A percentile compares a stretch with the other conserved stretches of the same genome.
phyloP scores from a whole-genome alignment of 2,113 vertebrate species.

The Pterocles gutturalis region DNA sequence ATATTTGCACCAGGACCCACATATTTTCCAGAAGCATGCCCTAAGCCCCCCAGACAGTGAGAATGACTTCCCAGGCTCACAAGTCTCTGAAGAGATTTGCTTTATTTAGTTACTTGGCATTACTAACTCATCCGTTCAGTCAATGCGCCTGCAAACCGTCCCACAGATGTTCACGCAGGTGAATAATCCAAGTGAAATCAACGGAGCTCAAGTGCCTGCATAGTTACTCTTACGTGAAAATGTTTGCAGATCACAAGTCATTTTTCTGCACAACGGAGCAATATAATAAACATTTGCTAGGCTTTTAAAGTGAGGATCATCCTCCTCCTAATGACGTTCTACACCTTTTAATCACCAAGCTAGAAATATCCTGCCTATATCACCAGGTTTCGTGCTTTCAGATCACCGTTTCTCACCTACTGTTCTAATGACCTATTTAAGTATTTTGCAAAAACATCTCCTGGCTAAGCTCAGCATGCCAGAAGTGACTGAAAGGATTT shows the following conservation, averaged over 20 bases:
- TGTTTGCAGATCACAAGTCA: background rate
- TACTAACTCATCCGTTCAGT: background rate
- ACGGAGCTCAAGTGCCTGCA: background rate
- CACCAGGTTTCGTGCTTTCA: background rate
- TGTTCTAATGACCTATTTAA: background rate
- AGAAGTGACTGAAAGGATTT: background rate
- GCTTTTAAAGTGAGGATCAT: background rate
- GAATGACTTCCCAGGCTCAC: background rate
- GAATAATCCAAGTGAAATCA: background rate
- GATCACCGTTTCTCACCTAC: background rate
- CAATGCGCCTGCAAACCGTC: background rate
- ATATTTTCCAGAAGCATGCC: background rate
- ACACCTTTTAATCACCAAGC: background rate
- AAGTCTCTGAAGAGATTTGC: background rate
- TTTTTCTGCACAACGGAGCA: background rate
- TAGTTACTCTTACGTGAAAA: background rate
- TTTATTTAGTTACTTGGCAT: background rate
- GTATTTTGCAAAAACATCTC: background rate
- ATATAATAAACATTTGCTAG: background rate
- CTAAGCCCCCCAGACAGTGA: background rate
- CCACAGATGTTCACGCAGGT: background rate
- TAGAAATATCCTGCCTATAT: background rate
- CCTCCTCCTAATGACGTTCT: background rate
- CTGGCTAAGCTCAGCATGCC: background rate
- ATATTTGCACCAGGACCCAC: background rate